Evolutionary conservation across 2,888 invertebrate genomes (phyloP), one percentile per base, ranked within the genome.

Genomic region (Drosophila recens): DNA sequence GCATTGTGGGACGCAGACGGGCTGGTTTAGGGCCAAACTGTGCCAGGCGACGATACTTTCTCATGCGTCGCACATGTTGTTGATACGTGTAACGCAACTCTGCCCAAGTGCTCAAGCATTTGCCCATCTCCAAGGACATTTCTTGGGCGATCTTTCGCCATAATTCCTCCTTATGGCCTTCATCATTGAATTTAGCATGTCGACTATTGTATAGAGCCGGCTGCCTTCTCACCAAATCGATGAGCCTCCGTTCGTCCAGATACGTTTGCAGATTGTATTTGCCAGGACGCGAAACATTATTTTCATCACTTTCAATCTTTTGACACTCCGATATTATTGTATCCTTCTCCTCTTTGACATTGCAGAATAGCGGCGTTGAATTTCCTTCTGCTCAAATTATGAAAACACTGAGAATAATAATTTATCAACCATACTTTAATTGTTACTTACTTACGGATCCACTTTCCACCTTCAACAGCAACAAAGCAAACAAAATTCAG

Each of bases 21-120:
- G 8, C 6, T 8, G 23, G 3, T n/a, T 40, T 45, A 17, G 23
- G 15, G 0, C 1, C 75, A n/a, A 3, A 34, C 17, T 42, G 13
- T 49, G 68, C 1, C 65, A 62, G 10, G 1, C 72, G 63, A 6
- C 87, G 75, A 63, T 79, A 89, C 4, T 59, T 63, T 0, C 80
- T 80, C 27, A 91, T 62, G 2, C 69, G 78, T 4, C 88, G 80
- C 3, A 87, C 87, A 72, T 90, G 81, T 0, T 57, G 70, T 58
- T 92, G 91, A 56, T 89, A 91, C 1, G 59, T 53, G 45, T 79
- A 87, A 4, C 91, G 90, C 42, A 91, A 54, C n/a, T 87, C 78
- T 1, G 80, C 67, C 91, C 92, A 91, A 3, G 62, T 63, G 40
- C 75, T 78, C 61, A 78, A 71, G 52, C 92, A 92, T 3, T 59